Percentiles rank a stretch among this genome's conserved stretches.
Evolutionary conservation across 2,113 vertebrate species (phyloP).

Genomic region (Tringa solitaria): DNA sequence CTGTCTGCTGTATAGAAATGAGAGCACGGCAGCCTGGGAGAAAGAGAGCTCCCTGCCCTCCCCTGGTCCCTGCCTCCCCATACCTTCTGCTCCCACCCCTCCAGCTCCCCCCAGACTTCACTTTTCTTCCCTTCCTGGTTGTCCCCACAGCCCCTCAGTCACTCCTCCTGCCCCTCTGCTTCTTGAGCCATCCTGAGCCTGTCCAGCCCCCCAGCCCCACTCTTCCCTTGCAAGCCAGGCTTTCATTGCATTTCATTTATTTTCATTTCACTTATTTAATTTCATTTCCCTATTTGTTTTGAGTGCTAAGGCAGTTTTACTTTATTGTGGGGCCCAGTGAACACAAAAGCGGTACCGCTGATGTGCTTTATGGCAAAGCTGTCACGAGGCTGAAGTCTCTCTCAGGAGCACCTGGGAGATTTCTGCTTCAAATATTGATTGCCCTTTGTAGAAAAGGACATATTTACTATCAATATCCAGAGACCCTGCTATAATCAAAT

Average conservation of each 20-base stretch:
- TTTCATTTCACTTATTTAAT: background rate
- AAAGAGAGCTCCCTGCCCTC: background rate
- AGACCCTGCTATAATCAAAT: background rate
- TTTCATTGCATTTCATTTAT: background rate
- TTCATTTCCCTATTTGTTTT: background rate
- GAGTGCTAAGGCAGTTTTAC: background rate
- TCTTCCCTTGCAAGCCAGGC: background rate
- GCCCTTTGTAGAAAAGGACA: background rate
- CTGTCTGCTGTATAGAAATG: accelerated
- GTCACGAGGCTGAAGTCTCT: background rate
- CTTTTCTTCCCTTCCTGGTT: background rate
- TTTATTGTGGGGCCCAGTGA: background rate
- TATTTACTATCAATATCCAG: background rate
- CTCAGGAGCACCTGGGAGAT: background rate
- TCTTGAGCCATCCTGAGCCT: background rate
- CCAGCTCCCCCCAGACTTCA: background rate
- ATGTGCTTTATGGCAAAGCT: background rate
- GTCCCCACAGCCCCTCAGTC: background rate
- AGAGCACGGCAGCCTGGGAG: background rate
- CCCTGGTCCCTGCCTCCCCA: background rate
- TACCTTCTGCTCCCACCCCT: background rate
- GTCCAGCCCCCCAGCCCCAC: background rate
- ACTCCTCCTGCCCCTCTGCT: background rate
- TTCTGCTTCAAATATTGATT: background rate
- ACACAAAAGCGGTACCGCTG: background rate